Evolutionary conservation across 2,113 vertebrate species (phyloP).

Genomic region (Thamnophis sirtalis): DNA sequence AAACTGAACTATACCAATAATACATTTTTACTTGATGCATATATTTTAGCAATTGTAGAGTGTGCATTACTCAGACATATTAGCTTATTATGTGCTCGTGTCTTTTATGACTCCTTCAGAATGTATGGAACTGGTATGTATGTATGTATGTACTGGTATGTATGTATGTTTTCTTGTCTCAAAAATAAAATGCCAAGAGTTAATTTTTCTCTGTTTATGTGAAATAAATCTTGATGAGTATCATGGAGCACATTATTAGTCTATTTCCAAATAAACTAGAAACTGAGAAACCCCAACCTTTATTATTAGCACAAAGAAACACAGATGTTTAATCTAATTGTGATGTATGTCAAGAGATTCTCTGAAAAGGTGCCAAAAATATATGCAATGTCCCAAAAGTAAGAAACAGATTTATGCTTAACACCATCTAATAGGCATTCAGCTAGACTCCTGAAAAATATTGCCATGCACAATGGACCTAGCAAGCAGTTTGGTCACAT

Average conservation of each 20-base stretch:
- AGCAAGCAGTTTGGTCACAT: neutral
- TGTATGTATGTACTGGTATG: too few species aligned
- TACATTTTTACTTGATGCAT: slow-evolving; percentile 1
- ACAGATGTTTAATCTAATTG: neutral
- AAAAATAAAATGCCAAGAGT: neutral
- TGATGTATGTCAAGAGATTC: neutral
- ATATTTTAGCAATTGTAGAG: neutral
- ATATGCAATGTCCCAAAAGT: neutral
- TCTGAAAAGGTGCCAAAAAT: neutral
- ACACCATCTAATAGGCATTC: neutral
- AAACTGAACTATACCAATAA: neutral
- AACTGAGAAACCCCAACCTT: neutral
- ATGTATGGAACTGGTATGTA: neutral
- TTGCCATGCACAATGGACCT: neutral
- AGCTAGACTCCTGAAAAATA: neutral
- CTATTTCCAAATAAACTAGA: neutral
- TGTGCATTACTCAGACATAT: slow-evolving; percentile 13
- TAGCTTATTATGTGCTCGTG: neutral
- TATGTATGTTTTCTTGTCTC: neutral
- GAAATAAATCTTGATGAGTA: neutral
- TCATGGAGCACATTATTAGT: neutral
- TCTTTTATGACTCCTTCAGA: slow-evolving; percentile 5
- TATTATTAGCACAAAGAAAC: neutral
- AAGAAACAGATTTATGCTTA: neutral
- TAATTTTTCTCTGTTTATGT: neutral